Evolutionary conservation across 2,113 vertebrate genomes (phyloP).

Genomic region (Chaetodon trifascialis): DNA sequence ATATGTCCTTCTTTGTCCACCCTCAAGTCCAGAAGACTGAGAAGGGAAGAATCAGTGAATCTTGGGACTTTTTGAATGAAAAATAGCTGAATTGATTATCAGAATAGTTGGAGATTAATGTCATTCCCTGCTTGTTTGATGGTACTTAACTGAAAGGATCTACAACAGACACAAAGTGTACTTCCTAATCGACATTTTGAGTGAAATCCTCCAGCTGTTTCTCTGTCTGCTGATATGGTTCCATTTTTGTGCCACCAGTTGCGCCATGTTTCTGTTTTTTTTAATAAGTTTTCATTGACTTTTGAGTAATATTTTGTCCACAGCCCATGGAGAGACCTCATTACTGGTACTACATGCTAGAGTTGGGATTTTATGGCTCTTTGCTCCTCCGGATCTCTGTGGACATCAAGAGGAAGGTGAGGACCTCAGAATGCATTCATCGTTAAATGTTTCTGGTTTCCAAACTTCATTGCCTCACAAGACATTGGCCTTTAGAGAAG

Average conservation of each 20-base stretch:
- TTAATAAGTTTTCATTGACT: background rate
- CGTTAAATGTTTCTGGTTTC: background rate
- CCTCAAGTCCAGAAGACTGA: too few species aligned
- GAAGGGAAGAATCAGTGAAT: too few species aligned
- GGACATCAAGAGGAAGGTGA: conserved; percentile 93
- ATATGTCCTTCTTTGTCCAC: background rate
- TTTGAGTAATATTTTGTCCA: conserved; percentile 6
- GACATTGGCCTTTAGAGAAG: conserved; percentile 18
- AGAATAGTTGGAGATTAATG: too few species aligned
- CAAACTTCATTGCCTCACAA: background rate
- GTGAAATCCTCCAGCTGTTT: background rate
- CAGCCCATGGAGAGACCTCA: conserved; percentile 87
- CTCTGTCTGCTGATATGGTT: background rate
- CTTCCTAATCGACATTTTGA: background rate
- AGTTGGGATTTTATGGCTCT: conserved; percentile 92
- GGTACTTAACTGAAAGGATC: background rate
- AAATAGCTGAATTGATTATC: too few species aligned
- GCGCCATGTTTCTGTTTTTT: background rate
- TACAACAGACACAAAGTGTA: background rate
- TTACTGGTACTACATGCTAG: conserved; percentile 93
- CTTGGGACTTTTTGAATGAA: too few species aligned
- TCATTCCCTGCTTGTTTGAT: background rate
- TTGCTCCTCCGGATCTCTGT: conserved; percentile 91
- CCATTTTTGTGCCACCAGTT: background rate
- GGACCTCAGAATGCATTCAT: conserved; percentile 27